Evolutionary conservation across 2,888 invertebrate species (phyloP), one percentile per base, ranked within the genome.

Genomic region (Dynastes grantii): DNA sequence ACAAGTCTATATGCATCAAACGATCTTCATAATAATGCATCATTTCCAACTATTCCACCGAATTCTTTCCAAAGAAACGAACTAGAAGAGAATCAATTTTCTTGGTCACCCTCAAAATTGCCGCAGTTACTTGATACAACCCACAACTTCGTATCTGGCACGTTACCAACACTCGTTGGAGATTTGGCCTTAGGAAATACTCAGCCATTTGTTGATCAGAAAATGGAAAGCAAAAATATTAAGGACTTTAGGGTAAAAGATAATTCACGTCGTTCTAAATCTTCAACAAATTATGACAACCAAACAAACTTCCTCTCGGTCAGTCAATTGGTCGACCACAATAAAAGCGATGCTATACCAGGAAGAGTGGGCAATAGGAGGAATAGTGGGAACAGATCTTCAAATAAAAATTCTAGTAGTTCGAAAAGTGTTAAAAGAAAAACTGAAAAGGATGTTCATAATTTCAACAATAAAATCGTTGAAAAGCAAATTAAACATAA

Each of bases 281-380:
- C 75, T 29, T 79, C 64, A 40, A 79, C 76, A 83, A 84, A 77
- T 45, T 78, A 78, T 22, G 82, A 81, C 71, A 89, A 88, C 49
- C 87, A 88, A 13, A 88, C 88, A 40, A 90, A 90, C 75, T 92
- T 93, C 79, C 85, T 93, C 8, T 92, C 92, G 0, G 92, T 93
- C 0, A 93, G 92, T 85, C 92, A 92, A 79, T 85, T 93, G n/a
- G 92, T 93, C 1, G 92, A 91, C 81, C 90, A 89, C 80, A 90
- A 89, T 81, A 91, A 90, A 82, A 76, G 67, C 55, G 70, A 82
- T 67, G 63, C 85, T 85, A 53, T 79, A 40, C 79, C 81, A 81
- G 53, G 83, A 9, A 85, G 85, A 79, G 81, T 85, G 0, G 76
- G 84, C 2, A 83, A 85, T 63, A 83, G 88, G 76, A 83, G 88